phyloP scores from a whole-genome alignment of 2,113 vertebrate species.

The Kobus ellipsiprymnus region DNA sequence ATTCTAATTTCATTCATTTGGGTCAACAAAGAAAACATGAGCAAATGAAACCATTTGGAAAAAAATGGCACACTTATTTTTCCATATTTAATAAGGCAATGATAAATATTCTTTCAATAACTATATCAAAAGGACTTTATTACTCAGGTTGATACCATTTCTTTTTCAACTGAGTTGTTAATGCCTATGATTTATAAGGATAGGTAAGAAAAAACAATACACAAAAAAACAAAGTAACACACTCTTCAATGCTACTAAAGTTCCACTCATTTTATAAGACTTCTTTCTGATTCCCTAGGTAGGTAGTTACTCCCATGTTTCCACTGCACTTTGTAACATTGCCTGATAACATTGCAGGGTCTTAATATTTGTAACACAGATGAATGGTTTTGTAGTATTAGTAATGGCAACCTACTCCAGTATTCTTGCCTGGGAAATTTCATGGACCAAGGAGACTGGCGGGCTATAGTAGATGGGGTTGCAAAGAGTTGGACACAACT shows the following conservation, averaged over 20 bases:
- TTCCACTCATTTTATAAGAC: background rate
- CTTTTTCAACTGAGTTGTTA: constrained; percentile 47
- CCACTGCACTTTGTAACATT: background rate
- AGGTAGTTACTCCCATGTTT: background rate
- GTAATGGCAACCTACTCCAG: background rate
- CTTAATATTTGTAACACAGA: background rate
- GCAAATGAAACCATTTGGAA: constrained; percentile 88
- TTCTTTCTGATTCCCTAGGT: background rate
- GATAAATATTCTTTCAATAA: constrained; percentile 93
- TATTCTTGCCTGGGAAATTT: background rate
- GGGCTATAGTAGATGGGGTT: background rate
- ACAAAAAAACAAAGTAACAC: background rate
- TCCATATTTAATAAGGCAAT: constrained; percentile 92
- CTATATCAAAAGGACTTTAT: constrained; percentile 90
- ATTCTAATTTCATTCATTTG: constrained; percentile 99
- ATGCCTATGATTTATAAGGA: constrained; percentile 30
- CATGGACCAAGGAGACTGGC: background rate
- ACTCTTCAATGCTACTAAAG: background rate
- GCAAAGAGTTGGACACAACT: background rate
- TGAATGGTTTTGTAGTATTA: background rate
- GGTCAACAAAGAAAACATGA: constrained; percentile 97
- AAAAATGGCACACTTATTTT: constrained; percentile 89
- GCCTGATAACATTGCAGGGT: background rate
- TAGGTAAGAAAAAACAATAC: background rate
- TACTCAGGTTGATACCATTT: constrained; percentile 79